Evolutionary conservation across 1,140 invertebrate genomes (phyloP).

Genomic region (Eciton burchellii): DNA sequence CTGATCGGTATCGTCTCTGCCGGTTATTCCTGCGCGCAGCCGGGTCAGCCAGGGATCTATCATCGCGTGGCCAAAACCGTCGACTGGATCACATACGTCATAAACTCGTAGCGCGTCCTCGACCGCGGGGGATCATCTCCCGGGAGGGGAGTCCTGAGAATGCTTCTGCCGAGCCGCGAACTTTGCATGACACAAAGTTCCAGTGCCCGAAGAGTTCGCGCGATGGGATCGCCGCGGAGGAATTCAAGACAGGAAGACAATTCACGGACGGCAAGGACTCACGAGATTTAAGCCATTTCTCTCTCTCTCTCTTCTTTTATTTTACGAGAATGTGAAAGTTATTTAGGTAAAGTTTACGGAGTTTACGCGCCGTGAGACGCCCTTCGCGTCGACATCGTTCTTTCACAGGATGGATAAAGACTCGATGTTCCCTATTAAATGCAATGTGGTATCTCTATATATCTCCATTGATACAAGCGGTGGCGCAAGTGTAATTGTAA

Average conservation of each 20-base stretch:
- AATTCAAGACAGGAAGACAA: not conserved
- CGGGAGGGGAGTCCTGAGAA: not conserved
- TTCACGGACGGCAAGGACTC: conserved; percentile 6
- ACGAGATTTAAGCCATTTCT: conserved; percentile 47
- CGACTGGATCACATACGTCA: conserved; percentile 92
- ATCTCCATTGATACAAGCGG: conserved; percentile 28
- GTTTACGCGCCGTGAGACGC: not conserved
- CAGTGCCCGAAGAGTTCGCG: not conserved
- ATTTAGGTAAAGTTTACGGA: conserved; percentile 19
- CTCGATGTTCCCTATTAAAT: not conserved
- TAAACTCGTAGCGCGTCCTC: conserved; percentile 80
- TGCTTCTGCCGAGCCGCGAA: conserved; percentile 21
- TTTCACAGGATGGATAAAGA: not conserved
- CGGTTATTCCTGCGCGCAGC: conserved; percentile 96
- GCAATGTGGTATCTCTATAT: conserved; percentile 29
- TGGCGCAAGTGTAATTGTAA: conserved; percentile 51
- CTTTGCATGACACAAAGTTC: conserved; percentile 71
- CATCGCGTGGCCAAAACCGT: conserved; percentile 97
- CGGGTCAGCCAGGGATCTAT: conserved; percentile 97
- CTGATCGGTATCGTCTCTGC: conserved; percentile 96
- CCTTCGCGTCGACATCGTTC: not conserved
- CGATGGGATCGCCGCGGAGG: not conserved
- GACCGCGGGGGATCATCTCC: not conserved
- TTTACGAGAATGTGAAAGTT: conserved; percentile 27
- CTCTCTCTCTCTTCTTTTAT: too few species aligned